Percentiles rank a stretch among this genome's conserved stretches.
Conservation (phyloP, 2,797 vertebrate genomes). For the Avahi laniger region DNA sequence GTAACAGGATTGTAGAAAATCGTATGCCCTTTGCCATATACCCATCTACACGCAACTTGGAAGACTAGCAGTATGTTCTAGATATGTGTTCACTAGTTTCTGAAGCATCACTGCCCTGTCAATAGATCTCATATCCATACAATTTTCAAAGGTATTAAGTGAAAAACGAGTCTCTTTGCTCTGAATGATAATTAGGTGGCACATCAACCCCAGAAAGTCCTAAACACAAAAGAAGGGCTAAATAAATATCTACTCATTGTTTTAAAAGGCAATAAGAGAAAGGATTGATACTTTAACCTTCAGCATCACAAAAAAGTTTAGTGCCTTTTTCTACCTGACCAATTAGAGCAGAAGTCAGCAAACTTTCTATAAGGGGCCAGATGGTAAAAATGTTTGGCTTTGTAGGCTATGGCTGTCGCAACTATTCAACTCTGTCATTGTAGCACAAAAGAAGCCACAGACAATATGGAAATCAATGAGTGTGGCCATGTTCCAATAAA, state of each 20-base stretch:
- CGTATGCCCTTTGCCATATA: not conserved
- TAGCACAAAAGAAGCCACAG: not conserved
- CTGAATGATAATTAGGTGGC: not conserved
- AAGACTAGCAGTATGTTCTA: not conserved
- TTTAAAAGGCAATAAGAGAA: not conserved
- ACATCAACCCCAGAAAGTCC: not conserved
- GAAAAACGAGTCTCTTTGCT: not conserved
- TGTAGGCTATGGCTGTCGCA: not conserved
- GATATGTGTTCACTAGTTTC: not conserved
- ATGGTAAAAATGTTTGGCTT: not conserved
- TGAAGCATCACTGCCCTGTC: not conserved
- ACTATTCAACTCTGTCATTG: not conserved
- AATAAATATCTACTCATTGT: not conserved
- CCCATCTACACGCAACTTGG: not conserved
- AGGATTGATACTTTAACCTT: not conserved
- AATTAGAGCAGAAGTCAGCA: not conserved
- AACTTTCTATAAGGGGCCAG: not conserved
- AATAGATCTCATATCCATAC: not conserved
- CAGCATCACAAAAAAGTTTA: not conserved
- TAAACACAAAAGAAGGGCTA: not conserved
- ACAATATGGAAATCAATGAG: not conserved
- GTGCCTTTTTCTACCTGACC: not conserved
- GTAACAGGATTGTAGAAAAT: slow-evolving; percentile 1
- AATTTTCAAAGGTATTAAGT: not conserved
- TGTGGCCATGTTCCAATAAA: not conserved